A percentile compares a stretch with the other conserved stretches of the same genome.
phyloP scores from a whole-genome alignment of 2,113 vertebrate species.

The Oncorhynchus clarkii region DNA sequence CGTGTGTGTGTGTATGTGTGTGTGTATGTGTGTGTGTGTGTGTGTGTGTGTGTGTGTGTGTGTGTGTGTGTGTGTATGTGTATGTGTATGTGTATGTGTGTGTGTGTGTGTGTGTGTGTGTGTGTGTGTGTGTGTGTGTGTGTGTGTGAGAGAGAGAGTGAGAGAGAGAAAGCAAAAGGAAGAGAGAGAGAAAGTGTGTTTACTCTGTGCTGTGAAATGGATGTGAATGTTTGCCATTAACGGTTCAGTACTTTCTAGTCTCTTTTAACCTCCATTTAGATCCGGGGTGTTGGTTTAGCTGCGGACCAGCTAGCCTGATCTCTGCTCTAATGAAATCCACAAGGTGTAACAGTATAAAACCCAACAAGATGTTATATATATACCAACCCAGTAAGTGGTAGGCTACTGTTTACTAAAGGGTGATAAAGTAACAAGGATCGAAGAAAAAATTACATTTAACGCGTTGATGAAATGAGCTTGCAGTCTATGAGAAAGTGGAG shows the following conservation, averaged over 20 bases:
- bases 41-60: neutral
- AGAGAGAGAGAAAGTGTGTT: neutral
- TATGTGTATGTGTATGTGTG: neutral
- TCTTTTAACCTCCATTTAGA: neutral
- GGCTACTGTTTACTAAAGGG: neutral
- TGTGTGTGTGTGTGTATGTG: neutral
- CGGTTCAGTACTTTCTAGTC: no score
- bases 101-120: neutral
- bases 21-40: no score
- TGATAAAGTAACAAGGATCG: neutral
- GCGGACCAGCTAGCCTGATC: neutral
- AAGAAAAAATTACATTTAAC: neutral
- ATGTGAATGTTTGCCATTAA: neutral
- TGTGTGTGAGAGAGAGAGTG: neutral
- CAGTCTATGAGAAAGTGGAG: no score
- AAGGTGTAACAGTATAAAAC: no score
- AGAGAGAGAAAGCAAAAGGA: neutral
- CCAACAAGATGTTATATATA: neutral
- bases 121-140: neutral
- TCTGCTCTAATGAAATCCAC: neutral
- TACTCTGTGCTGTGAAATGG: neutral
- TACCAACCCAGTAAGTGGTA: neutral
- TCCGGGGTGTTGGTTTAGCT: neutral
- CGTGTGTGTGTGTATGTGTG: no score
- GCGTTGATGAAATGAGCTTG: no score